Percentiles rank a stretch among this genome's conserved stretches.
These are phyloP conservation scores for Cynaeus angustus DNA, from an alignment of 2,888 invertebrate species.

Conservation along the genomic window DNA sequence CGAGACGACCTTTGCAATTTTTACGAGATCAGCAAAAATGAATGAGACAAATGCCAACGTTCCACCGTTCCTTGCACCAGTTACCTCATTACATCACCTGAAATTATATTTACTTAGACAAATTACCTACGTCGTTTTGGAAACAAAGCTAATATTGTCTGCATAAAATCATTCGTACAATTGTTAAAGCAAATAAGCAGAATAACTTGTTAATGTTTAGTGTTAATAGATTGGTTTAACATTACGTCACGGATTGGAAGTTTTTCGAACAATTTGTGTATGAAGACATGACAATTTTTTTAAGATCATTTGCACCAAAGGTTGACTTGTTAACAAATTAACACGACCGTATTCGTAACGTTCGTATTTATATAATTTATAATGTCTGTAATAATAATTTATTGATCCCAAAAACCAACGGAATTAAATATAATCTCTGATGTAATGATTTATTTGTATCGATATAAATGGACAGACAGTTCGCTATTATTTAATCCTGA, in stretches of 20 bases:
- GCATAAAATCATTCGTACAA: conserved; percentile 6
- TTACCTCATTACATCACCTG: not conserved
- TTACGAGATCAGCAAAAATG: conserved; percentile 11
- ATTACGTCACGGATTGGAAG: conserved; percentile 18
- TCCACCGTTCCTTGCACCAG: not conserved
- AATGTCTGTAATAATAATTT: conserved; percentile 34
- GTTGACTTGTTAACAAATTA: not conserved
- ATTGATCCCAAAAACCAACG: conserved; percentile 31
- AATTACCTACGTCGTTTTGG: not conserved
- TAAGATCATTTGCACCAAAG: not conserved
- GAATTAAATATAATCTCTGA: conserved; percentile 37
- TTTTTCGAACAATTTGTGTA: conserved; percentile 5
- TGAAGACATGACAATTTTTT: not conserved
- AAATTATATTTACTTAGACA: too few relatives aligned
- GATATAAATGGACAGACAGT: conserved; percentile 25
- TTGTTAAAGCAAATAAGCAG: conserved; percentile 8
- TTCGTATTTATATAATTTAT: conserved; percentile 21
- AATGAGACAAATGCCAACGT: not conserved
- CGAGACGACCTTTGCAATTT: conserved; percentile 5
- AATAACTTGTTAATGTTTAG: conserved; percentile 5
- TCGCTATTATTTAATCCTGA: too few relatives aligned
- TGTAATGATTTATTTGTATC: conserved; percentile 27
- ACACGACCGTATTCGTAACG: conserved; percentile 3
- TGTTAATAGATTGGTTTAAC: conserved; percentile 12
- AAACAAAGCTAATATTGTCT: not conserved